phyloP scores from a whole-genome alignment of 1,140 invertebrate genomes.

The Heliconius himera region DNA sequence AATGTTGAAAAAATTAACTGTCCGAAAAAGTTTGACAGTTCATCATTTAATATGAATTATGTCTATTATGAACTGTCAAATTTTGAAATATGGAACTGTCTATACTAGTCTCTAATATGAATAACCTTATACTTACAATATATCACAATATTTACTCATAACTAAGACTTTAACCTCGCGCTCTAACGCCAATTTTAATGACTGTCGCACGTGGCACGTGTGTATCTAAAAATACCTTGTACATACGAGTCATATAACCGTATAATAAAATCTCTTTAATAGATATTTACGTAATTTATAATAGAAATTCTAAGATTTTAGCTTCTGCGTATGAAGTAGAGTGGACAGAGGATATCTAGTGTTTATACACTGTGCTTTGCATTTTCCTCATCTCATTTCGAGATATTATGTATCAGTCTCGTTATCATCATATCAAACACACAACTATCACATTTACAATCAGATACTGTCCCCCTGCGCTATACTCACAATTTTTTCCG shows the following conservation, averaged over 20 bases:
- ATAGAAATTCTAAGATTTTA: background rate
- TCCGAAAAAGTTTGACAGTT: no score
- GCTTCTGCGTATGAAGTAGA: background rate
- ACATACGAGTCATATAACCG: background rate
- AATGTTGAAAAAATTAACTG: no score
- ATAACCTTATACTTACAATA: background rate
- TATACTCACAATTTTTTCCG: no score
- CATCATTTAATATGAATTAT: no score
- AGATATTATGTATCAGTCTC: background rate
- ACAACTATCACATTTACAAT: background rate
- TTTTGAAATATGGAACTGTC: no score
- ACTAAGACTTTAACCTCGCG: background rate
- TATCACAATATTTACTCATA: background rate
- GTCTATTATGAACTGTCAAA: background rate
- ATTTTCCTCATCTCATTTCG: no score
- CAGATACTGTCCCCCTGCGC: background rate
- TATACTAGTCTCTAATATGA: background rate
- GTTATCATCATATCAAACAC: no score
- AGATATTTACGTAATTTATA: background rate
- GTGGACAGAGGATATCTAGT: no score
- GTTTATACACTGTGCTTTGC: no score
- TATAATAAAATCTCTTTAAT: background rate
- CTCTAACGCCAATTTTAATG: constrained; percentile 1
- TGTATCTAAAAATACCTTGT: background rate
- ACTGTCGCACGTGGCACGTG: background rate